Evolutionary conservation across 2,888 invertebrate species (phyloP).

Genomic region (Eristalis intricaria): DNA sequence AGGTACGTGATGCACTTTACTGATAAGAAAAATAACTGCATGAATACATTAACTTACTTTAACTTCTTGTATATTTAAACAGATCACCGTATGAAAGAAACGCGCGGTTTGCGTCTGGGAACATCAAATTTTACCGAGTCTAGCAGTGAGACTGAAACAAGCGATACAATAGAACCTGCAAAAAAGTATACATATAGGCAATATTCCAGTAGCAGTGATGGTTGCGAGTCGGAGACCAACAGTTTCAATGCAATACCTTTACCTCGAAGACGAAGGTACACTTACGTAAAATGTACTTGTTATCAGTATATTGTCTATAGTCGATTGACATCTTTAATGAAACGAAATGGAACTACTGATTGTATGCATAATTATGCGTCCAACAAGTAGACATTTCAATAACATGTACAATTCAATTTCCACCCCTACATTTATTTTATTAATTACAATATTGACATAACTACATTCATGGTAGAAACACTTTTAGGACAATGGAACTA

Average conservation of each 20-base stretch:
- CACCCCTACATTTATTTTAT: background rate
- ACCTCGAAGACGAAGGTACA: constrained; percentile 61
- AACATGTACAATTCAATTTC: no score
- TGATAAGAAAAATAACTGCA: no score
- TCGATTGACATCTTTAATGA: no score
- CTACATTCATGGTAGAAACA: background rate
- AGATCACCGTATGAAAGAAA: constrained; percentile 76
- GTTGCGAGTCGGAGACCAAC: constrained; percentile 80
- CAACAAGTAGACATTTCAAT: no score
- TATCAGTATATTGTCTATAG: no score
- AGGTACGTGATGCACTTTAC: constrained; percentile 61
- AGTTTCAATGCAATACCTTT: constrained; percentile 73
- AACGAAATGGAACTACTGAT: no score
- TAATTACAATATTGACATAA: background rate
- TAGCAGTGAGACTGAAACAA: constrained; percentile 79
- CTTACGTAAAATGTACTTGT: background rate
- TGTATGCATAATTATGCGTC: no score
- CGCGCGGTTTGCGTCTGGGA: constrained; percentile 73
- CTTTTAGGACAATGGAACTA: constrained; percentile 75
- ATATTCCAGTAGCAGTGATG: constrained; percentile 80
- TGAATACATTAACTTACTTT: no score
- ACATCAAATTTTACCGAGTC: constrained; percentile 75
- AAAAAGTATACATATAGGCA: constrained; percentile 67
- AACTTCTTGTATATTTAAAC: background rate
- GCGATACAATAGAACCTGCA: constrained; percentile 69